These are phyloP conservation scores for Thymelicus acteon DNA, from an alignment of 2,888 invertebrate genomes.

Conservation along the genomic window DNA sequence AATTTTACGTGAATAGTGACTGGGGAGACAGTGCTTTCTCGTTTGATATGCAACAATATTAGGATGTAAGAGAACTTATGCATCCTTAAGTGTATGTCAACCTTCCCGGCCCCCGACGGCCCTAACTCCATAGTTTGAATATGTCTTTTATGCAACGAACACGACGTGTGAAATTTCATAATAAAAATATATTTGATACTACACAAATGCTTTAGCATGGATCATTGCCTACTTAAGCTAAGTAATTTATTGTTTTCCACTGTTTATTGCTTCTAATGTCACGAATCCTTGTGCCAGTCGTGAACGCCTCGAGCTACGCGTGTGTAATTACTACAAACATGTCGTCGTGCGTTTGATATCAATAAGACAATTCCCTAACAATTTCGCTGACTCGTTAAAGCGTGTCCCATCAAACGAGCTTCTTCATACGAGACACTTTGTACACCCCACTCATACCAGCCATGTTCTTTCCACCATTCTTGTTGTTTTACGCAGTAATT, in stretches of 20 bases:
- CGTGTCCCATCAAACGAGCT: constrained; percentile 7
- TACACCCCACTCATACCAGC: constrained; percentile 2
- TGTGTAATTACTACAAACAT: constrained; percentile 8
- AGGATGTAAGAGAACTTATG: too few relatives aligned
- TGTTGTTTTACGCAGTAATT: constrained; percentile 22
- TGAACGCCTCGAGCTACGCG: background rate
- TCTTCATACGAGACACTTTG: constrained; percentile 21
- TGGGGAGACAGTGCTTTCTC: too few relatives aligned
- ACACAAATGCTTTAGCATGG: too few relatives aligned
- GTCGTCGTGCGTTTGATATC: background rate
- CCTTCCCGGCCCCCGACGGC: too few relatives aligned
- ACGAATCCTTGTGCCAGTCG: background rate
- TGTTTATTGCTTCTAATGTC: background rate
- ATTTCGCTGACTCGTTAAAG: background rate
- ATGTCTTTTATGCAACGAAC: too few relatives aligned
- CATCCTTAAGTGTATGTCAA: too few relatives aligned
- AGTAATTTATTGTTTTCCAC: background rate
- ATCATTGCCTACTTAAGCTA: background rate
- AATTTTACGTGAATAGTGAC: too few relatives aligned
- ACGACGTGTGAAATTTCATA: too few relatives aligned
- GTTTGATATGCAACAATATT: too few relatives aligned
- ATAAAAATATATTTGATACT: too few relatives aligned
- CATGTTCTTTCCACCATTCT: constrained; percentile 15
- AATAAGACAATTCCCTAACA: constrained; percentile 5
- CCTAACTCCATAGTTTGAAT: too few relatives aligned